Percentiles rank a stretch among this genome's conserved stretches.
These are phyloP conservation scores for Hypothenemus hampei DNA, from an alignment of 1,140 invertebrate genomes.

Conservation along the genomic window DNA sequence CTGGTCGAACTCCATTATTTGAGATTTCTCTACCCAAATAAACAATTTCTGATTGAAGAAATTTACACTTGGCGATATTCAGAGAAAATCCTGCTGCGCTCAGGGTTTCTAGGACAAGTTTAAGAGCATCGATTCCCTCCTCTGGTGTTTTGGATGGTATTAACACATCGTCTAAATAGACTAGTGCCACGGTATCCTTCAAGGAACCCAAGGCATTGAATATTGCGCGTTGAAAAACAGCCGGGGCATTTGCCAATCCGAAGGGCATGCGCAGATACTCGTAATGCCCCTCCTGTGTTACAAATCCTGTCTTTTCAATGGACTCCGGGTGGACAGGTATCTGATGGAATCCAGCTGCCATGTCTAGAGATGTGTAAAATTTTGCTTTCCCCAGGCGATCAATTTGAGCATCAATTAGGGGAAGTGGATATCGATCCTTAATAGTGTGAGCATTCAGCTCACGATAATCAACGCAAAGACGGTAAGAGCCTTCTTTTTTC, in stretches of 20 bases:
- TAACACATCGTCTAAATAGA: background rate
- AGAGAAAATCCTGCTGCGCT: background rate
- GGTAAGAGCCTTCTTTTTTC: no score
- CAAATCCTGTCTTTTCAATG: constrained; percentile 29
- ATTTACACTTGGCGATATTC: background rate
- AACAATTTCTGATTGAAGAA: background rate
- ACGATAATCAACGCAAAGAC: no score
- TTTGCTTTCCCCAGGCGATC: no score
- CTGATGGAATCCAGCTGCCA: constrained; percentile 35
- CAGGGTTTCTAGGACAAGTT: background rate
- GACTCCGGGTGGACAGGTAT: constrained; percentile 34
- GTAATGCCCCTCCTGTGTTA: constrained; percentile 33
- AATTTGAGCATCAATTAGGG: no score
- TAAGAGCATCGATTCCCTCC: background rate
- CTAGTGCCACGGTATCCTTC: background rate
- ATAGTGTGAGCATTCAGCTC: no score
- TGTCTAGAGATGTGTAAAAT: no score
- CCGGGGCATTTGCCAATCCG: constrained; percentile 29
- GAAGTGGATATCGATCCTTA: no score
- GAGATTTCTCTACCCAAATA: no score
- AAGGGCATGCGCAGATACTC: constrained; percentile 34
- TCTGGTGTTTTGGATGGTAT: background rate
- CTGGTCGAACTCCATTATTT: background rate
- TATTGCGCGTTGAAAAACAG: constrained; percentile 29
- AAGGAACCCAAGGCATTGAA: constrained; percentile 18